phyloP scores from a whole-genome alignment of 2,888 invertebrate genomes.

The Cheilosia variabilis region DNA sequence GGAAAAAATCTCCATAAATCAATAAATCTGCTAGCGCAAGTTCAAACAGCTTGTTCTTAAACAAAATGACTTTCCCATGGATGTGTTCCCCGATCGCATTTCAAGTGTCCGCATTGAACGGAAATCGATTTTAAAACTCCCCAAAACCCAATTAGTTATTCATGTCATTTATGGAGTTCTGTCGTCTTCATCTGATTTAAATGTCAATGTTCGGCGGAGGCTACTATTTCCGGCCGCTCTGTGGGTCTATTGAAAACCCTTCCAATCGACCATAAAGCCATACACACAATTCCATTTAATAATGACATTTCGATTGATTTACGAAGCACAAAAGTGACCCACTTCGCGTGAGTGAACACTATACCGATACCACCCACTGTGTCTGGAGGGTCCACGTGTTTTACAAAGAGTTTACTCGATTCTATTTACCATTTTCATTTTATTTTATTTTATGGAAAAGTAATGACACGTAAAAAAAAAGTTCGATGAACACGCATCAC shows the following conservation, averaged over 20 bases:
- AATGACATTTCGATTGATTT: conserved; percentile 71
- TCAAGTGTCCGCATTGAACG: conserved; percentile 30
- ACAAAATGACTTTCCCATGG: conserved; percentile 33
- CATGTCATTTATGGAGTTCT: conserved; percentile 17
- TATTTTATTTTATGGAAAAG: conserved; percentile 21
- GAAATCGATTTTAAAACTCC: conserved; percentile 34
- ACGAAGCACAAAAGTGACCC: conserved; percentile 60
- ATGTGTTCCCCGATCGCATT: not conserved
- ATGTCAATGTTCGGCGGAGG: conserved; percentile 58
- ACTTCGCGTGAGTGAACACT: conserved; percentile 62
- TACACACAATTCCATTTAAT: conserved; percentile 27
- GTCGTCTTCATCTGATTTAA: conserved; percentile 43
- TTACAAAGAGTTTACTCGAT: conserved; percentile 16
- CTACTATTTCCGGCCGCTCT: conserved; percentile 43
- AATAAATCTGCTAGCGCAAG: not conserved
- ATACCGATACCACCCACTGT: conserved; percentile 25
- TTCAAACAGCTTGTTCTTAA: conserved; percentile 13
- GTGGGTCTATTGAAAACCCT: not conserved
- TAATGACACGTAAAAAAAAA: conserved; percentile 48
- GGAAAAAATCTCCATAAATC: conserved; percentile 36
- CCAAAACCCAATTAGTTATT: conserved; percentile 56
- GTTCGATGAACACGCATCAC: conserved; percentile 47
- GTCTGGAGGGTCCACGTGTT: conserved; percentile 38
- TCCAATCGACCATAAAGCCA: conserved; percentile 33
- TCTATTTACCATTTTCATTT: not conserved